Evolutionary conservation across 2,113 vertebrate genomes (phyloP).

Genomic region (Phodopus roborovskii): DNA sequence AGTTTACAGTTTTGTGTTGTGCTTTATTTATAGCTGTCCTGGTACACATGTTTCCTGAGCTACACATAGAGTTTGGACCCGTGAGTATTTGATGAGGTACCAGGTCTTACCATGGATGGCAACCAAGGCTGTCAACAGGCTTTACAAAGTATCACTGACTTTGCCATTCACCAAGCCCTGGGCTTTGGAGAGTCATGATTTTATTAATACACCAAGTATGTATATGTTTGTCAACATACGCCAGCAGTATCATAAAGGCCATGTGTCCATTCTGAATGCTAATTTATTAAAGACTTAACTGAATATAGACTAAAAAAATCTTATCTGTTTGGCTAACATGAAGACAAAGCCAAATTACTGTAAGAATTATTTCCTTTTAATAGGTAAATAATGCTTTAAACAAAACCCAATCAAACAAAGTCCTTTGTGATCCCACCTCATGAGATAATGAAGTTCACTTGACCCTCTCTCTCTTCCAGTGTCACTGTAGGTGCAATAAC

Average conservation of each 20-base stretch:
- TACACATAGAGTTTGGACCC: not conserved
- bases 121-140: not conserved
- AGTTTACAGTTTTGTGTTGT: not conserved
- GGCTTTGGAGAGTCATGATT: slow-evolving; percentile 50
- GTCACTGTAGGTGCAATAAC: not conserved
- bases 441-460: not conserved
- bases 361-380: slow-evolving; percentile 9
- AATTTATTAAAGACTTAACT: slow-evolving; percentile 41
- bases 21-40: not conserved
- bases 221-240: not conserved
- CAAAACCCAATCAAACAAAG: not conserved
- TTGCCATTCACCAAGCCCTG: slow-evolving; percentile 1
- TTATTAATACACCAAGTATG: slow-evolving; percentile 11
- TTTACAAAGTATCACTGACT: not conserved
- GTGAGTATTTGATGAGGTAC: not conserved
- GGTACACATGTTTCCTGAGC: not conserved
- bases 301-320: not conserved
- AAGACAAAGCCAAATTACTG: slow-evolving; percentile 28
- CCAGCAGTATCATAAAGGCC: not conserved
- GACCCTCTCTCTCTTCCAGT: not conserved
- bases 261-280: not conserved
- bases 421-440: not conserved
- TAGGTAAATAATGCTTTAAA: slow-evolving; percentile 11
- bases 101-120: slow-evolving; percentile 16
- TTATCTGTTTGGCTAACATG: slow-evolving; percentile 6